Evolutionary conservation across 2,888 invertebrate genomes (phyloP), one percentile per base, ranked within the genome.

Genomic region (Drosophila antonietae): DNA sequence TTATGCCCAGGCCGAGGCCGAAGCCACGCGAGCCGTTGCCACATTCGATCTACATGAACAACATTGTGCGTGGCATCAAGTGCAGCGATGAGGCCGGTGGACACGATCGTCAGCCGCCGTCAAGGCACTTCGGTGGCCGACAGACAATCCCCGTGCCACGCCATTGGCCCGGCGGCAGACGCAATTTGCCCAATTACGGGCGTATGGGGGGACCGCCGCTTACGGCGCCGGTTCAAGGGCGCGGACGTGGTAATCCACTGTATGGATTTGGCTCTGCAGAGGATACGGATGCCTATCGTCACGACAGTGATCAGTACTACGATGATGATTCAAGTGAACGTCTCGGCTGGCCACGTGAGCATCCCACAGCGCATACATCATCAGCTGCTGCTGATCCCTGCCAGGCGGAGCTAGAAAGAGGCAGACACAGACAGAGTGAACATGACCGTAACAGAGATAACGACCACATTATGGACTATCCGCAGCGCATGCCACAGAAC

Each of bases 1-100:
- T 89, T 3, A 77, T 89, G 43, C 76, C 87, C 2, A 60, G 75
- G 1, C 88, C 90, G 0, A 76, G 65, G 28, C 81, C 78, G 10
- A 88, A 67, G 43, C 73, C 66, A 23, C 56, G 74, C 2, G 78
- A 78, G 28, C 83, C 68, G 0, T 0, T 81, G 31, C 86, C 86
- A 0, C 89, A 66, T 8, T 86, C 86, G 7, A 77, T 86, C 53
- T 90, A 86, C n/a, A 69, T 86, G 77, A 86, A 86, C 41, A 89
- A 86, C 53, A 90, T 86, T 46, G 73, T 86, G 15, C 18, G 86
- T 0, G 89, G 84, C 2, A 7, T 88, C 10, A 78, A 78, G 58
- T 89, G 89, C 55, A 76, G 58, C 28, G 88, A 89, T 53, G 79
- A 83, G 15, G 51, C n/a, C 10, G 51, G 28, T 3, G 31, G 31